Percentiles rank a stretch among this genome's conserved stretches.
phyloP scores from a whole-genome alignment of 2,113 vertebrate species.

The Campylorhamphus procurvoides region DNA sequence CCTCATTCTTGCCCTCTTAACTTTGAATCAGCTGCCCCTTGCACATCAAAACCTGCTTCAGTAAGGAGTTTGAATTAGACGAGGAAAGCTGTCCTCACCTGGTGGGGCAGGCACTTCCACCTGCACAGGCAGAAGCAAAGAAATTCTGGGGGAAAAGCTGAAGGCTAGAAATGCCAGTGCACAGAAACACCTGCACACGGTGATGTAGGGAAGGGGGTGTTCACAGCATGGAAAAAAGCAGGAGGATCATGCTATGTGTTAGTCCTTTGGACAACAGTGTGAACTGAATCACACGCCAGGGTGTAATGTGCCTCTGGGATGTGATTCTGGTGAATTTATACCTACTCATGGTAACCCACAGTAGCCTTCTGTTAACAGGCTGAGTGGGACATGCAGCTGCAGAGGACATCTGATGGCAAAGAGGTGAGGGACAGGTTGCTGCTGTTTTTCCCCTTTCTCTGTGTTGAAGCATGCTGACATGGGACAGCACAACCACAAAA shows the following conservation, averaged over 20 bases:
- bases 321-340: neutral
- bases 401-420: neutral
- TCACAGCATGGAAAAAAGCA: neutral
- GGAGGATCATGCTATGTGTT: rapidly evolving
- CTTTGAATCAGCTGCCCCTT: neutral
- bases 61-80: neutral
- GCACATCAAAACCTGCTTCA: neutral
- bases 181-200: neutral
- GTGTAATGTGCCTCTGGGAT: rapidly evolving
- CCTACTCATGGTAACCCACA: too few relatives aligned
- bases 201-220: neutral
- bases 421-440: neutral
- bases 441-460: neutral
- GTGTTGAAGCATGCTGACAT: neutral
- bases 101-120: neutral
- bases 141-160: neutral
- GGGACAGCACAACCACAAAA: neutral
- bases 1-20: neutral
- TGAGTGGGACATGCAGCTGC: neutral
- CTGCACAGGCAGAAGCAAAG: neutral
- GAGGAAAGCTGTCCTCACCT: neutral
- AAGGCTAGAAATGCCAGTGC: neutral
- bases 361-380: neutral
- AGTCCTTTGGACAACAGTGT: neutral
- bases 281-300: neutral